Evolutionary conservation across 2,888 invertebrate genomes (phyloP), one percentile per base, ranked within the genome.

Genomic region (Sesamia inferens): DNA sequence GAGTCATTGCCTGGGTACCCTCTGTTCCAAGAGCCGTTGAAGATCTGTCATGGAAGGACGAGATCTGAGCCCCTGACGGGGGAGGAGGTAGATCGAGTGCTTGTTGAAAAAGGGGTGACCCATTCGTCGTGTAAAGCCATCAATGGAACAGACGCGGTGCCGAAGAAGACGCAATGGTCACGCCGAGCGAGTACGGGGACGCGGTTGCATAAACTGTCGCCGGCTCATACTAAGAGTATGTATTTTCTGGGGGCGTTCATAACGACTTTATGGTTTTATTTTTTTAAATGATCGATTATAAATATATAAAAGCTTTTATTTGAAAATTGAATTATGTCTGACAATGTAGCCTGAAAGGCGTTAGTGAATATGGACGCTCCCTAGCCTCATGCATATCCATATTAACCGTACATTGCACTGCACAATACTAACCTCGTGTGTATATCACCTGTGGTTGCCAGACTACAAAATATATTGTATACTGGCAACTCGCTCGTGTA

Each of bases 51-150:
- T 93, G 97, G 97, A 92, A 96, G 97, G 91, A 97, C 97, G 82
- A 96, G 97, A 90, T 97, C 97, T 89, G 97, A 97, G 90, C 97
- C 97, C 79, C 92, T 97, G 82, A 96, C 97, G 11, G 97, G 97
- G 76, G 97, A 96, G 79, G 96, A 96, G 85, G 91, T 94, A 73
- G 93, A 93, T 74, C 88, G 91, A 24, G 92, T 90, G 69, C 87
- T 90, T n/a, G 85, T 93, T 76, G 94, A 94, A 88, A 92, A 93
- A 82, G 88, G 90, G 11, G 88, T 89, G 62, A 89, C 90, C 71
- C 92, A 94, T 77, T 92, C 93, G 24, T 93, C 94, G 63, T 93
- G 94, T 86, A 93, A 92, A 84, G 88, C 93, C 69, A 92, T 93
- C 87, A 94, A 94, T 89, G 95, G 95, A 81, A 90, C 87, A 58